phyloP scores from a whole-genome alignment of 2,797 vertebrate species.

The Anomalospiza imberbis region DNA sequence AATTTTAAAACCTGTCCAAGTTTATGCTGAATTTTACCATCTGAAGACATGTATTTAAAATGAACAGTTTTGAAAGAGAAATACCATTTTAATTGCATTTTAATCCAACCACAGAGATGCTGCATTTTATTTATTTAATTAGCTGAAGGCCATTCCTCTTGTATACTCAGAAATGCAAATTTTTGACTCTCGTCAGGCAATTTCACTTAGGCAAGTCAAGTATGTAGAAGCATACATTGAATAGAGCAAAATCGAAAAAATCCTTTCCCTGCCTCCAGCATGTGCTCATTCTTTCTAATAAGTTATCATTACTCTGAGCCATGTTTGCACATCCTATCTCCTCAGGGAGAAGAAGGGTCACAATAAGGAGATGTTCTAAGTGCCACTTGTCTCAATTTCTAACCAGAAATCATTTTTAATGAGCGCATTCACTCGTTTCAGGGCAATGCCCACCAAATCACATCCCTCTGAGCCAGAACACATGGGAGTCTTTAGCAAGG shows the following conservation, averaged over 20 bases:
- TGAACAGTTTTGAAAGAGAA: neutral
- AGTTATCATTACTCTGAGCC: slow-evolving; percentile 31
- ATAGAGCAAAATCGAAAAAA: neutral
- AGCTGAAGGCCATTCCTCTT: neutral
- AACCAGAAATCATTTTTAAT: slow-evolving; percentile 71
- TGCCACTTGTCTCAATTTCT: slow-evolving; percentile 8
- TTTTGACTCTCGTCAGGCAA: neutral
- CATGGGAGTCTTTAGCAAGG: slow-evolving; percentile 64
- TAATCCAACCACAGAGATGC: neutral
- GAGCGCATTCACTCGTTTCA: slow-evolving; percentile 52
- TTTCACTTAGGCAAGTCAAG: neutral
- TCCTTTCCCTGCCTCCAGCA: neutral
- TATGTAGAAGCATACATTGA: neutral
- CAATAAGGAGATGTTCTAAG: slow-evolving; percentile 34
- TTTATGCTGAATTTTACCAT: neutral
- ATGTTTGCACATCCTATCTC: neutral
- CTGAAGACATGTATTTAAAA: neutral
- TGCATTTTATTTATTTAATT: neutral
- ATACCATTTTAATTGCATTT: neutral
- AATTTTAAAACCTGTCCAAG: neutral
- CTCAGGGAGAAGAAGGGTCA: slow-evolving; percentile 53
- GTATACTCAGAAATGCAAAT: neutral
- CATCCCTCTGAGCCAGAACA: slow-evolving; percentile 46
- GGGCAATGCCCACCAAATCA: slow-evolving; percentile 25
- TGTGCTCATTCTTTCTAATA: neutral